These are phyloP conservation scores for Furcifer pardalis DNA, from an alignment of 2,797 vertebrate genomes.

Conservation along the genomic window DNA sequence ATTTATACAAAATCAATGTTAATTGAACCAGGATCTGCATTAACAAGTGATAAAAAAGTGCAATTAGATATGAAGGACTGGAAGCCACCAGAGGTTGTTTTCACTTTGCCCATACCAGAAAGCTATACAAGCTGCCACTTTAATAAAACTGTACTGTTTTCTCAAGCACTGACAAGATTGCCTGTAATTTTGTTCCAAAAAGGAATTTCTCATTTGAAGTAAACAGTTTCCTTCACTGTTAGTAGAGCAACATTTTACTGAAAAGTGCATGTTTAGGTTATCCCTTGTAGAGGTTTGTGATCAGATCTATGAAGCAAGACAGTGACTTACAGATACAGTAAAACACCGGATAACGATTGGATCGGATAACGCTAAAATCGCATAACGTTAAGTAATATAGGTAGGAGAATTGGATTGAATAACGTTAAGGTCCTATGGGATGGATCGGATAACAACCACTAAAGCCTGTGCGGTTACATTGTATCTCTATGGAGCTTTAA, in stretches of 20 bases:
- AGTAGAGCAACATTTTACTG: neutral
- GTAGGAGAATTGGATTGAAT: too few relatives aligned
- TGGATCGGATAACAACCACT: too few relatives aligned
- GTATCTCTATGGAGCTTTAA: too few relatives aligned
- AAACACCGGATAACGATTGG: too few relatives aligned
- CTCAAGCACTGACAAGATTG: neutral
- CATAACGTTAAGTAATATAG: too few relatives aligned
- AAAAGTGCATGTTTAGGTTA: neutral
- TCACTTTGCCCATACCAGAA: neutral
- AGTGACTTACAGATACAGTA: neutral
- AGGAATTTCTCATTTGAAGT: neutral
- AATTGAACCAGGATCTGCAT: neutral
- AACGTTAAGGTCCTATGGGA: too few relatives aligned
- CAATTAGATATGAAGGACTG: neutral
- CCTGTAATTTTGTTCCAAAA: neutral
- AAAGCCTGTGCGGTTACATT: too few relatives aligned
- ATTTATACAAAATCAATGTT: conserved; percentile 34
- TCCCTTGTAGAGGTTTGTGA: neutral
- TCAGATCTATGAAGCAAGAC: conserved; percentile 14
- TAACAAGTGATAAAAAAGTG: conserved; percentile 15
- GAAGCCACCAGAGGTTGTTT: neutral
- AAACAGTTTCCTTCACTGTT: neutral
- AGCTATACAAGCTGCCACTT: neutral
- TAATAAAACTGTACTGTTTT: neutral
- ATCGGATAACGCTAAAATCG: too few relatives aligned